Conservation (phyloP, 2,888 invertebrate genomes). For the Cerceris rybyensis region DNA sequence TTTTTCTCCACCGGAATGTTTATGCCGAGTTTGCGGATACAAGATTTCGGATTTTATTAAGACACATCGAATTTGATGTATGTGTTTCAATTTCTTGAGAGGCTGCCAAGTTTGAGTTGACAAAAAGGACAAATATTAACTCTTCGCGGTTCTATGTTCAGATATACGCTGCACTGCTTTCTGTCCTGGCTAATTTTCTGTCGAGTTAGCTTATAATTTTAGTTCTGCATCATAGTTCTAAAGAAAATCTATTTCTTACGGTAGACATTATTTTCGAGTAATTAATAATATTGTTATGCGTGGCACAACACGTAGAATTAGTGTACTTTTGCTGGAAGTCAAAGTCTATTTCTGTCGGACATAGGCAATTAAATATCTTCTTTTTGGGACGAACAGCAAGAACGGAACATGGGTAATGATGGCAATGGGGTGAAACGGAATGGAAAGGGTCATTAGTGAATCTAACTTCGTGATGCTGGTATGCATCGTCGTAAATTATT, state of each 20-base stretch:
- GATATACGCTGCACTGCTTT: too few species aligned
- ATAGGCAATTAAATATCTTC: conserved; percentile 34
- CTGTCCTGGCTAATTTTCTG: too few species aligned
- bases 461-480: conserved; percentile 46
- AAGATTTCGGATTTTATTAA: neutral
- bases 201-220: too few species aligned
- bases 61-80: too few species aligned
- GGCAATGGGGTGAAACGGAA: conserved; percentile 46
- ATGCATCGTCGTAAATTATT: conserved; percentile 45
- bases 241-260: too few species aligned
- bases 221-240: too few species aligned
- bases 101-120: too few species aligned
- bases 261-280: too few species aligned
- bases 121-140: too few species aligned
- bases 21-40: neutral
- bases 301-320: too few species aligned
- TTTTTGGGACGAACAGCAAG: conserved; percentile 29
- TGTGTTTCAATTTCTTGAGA: too few species aligned
- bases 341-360: conserved; percentile 57
- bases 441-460: conserved; percentile 49
- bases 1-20: neutral
- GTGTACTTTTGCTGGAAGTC: conserved; percentile 42
- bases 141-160: too few species aligned
- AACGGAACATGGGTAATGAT: conserved; percentile 62
- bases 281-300: conserved; percentile 14